Evolutionary conservation across 1,140 invertebrate species (phyloP).

Genomic region (Brachionus plicatilis): DNA sequence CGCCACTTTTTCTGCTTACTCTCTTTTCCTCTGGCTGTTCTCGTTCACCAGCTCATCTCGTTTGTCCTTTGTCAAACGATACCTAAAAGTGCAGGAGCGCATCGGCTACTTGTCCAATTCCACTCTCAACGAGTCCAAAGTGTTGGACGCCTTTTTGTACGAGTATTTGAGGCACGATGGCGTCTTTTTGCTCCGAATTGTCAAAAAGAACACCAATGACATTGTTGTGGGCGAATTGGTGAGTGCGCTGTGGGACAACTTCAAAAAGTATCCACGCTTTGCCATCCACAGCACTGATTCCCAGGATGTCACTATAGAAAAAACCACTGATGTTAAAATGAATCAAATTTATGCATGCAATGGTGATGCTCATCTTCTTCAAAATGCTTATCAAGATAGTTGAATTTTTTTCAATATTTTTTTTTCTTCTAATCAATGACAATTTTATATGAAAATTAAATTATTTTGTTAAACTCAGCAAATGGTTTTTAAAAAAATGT

Average conservation of each 20-base stretch:
- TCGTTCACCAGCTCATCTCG: conserved; percentile 1
- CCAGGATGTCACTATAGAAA: not conserved
- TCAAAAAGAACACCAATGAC: conserved; percentile 59
- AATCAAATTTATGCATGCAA: not conserved
- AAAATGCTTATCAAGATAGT: not conserved
- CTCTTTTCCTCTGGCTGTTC: not conserved
- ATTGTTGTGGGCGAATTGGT: conserved; percentile 59
- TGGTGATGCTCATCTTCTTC: not conserved
- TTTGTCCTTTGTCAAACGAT: conserved; percentile 28
- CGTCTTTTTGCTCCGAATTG: conserved; percentile 57
- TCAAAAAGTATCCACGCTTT: conserved; percentile 31
- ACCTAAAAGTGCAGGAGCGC: conserved; percentile 18
- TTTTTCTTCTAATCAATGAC: not conserved
- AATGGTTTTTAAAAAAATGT: not conserved
- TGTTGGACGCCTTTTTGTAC: conserved; percentile 55
- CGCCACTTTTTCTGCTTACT: not conserved
- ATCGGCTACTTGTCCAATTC: not conserved
- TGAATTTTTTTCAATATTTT: not conserved
- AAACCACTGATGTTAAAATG: not conserved
- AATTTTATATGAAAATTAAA: conserved; percentile 6
- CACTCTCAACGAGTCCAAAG: conserved; percentile 45
- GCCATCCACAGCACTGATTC: not conserved
- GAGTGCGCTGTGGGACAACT: conserved; percentile 53
- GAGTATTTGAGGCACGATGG: conserved; percentile 59
- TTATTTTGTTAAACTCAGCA: not conserved